A percentile compares a stretch with the other conserved stretches of the same genome.
These are phyloP conservation scores for Drosophila mettleri DNA, from an alignment of 2,888 invertebrate genomes.

Conservation along the genomic window DNA sequence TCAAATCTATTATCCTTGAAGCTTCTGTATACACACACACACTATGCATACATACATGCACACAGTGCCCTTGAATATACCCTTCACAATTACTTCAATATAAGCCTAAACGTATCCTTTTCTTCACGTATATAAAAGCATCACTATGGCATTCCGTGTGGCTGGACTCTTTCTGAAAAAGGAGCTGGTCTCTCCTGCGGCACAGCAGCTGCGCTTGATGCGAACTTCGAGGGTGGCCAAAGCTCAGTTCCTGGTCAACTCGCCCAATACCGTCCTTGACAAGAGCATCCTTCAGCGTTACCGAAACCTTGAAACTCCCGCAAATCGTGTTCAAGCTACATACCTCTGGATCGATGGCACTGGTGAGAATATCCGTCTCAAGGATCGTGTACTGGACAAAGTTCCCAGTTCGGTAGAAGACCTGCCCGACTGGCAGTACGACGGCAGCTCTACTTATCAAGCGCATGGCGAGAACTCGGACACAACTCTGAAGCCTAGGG, in stretches of 20 bases:
- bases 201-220: conserved; percentile 69
- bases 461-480: conserved; percentile 89
- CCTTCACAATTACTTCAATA: neutral
- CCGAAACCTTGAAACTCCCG: conserved; percentile 88
- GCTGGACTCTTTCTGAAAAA: conserved; percentile 82
- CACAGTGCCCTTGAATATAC: conserved; percentile 2
- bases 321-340: conserved; percentile 87
- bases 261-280: conserved; percentile 92
- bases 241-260: conserved; percentile 85
- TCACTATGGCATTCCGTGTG: conserved; percentile 82
- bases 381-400: conserved; percentile 89
- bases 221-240: conserved; percentile 45
- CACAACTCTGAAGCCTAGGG: conserved; percentile 90
- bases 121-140: conserved; percentile 33
- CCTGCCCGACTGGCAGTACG: conserved; percentile 91
- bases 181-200: conserved; percentile 67
- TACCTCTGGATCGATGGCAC: conserved; percentile 93
- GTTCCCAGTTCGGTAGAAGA: conserved; percentile 87
- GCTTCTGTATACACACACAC: conserved; percentile 28
- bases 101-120: conserved; percentile 47
- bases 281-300: conserved; percentile 90
- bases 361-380: conserved; percentile 89
- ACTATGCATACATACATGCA: conserved; percentile 30
- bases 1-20: conserved; percentile 56
- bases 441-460: conserved; percentile 90